phyloP scores from a whole-genome alignment of 2,888 invertebrate species.

The Notodonta ziczac region DNA sequence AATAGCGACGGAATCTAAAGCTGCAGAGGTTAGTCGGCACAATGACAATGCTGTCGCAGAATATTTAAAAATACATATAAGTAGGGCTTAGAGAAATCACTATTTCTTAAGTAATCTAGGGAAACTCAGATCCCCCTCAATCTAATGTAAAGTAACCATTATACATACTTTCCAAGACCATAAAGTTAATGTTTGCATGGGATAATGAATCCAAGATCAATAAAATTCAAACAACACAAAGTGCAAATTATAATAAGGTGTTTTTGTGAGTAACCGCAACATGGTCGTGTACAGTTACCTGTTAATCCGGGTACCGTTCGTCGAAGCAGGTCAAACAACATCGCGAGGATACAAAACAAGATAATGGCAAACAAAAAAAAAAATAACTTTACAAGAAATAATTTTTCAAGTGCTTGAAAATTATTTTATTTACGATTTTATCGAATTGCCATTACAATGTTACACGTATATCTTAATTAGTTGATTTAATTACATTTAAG shows the following conservation, averaged over 20 bases:
- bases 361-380: not conserved
- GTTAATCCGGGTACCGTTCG: constrained; percentile 23
- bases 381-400: not conserved
- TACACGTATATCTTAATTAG: not conserved
- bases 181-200: too few species aligned
- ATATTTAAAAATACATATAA: not conserved
- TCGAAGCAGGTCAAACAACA: constrained; percentile 26
- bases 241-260: not conserved
- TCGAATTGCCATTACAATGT: not conserved
- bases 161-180: too few species aligned
- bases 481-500: not conserved
- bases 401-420: too few species aligned
- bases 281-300: constrained; percentile 25
- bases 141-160: too few species aligned
- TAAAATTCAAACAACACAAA: not conserved
- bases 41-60: not conserved
- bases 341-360: constrained; percentile 16
- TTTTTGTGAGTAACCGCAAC: constrained; percentile 15
- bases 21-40: not conserved
- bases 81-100: too few species aligned
- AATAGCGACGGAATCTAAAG: not conserved
- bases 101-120: too few species aligned
- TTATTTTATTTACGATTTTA: not conserved
- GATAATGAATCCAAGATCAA: too few species aligned
- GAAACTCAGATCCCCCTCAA: too few species aligned